A percentile compares a stretch with the other conserved stretches of the same genome.
Evolutionary conservation across 2,113 vertebrate species (phyloP).

Genomic region (Gasterosteus nipponicus): DNA sequence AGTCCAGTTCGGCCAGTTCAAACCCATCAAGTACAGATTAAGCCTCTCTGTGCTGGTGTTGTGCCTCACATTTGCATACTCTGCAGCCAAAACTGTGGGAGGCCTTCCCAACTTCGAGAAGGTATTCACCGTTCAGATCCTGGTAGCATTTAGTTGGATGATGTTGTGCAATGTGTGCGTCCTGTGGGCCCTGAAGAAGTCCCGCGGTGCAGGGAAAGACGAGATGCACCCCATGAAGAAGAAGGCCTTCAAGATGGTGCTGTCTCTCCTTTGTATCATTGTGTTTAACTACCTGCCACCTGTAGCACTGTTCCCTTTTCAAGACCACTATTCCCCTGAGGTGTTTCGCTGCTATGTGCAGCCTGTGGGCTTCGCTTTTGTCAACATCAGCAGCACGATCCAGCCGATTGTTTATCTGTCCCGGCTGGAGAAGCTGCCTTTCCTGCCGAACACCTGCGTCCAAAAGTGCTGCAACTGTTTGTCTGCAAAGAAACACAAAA

Average conservation of each 20-base stretch:
- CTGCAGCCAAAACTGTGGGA: constrained; percentile 73
- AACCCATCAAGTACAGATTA: constrained; percentile 74
- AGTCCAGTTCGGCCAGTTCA: constrained; percentile 73
- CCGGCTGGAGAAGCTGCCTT: constrained; percentile 77
- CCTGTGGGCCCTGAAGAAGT: constrained; percentile 77
- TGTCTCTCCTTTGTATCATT: constrained; percentile 78
- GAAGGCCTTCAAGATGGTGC: constrained; percentile 81
- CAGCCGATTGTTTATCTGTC: constrained; percentile 80
- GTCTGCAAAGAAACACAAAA: background rate
- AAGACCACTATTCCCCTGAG: constrained; percentile 70
- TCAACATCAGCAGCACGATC: constrained; percentile 83
- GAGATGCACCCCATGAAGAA: constrained; percentile 85
- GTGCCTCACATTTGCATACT: constrained; percentile 78
- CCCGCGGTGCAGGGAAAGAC: constrained; percentile 72
- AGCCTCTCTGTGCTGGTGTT: constrained; percentile 66
- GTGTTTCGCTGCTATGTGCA: constrained; percentile 81
- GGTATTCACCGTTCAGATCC: constrained; percentile 77
- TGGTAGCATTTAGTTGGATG: constrained; percentile 80
- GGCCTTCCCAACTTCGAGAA: constrained; percentile 79
- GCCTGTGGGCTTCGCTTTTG: constrained; percentile 76
- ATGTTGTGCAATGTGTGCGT: constrained; percentile 77
- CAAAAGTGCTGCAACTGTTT: constrained; percentile 50
- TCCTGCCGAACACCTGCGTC: constrained; percentile 54
- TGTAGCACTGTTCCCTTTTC: constrained; percentile 80
- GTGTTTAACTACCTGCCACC: constrained; percentile 81